Conservation (phyloP, 2,888 invertebrate species). For the Thecophora atra region DNA sequence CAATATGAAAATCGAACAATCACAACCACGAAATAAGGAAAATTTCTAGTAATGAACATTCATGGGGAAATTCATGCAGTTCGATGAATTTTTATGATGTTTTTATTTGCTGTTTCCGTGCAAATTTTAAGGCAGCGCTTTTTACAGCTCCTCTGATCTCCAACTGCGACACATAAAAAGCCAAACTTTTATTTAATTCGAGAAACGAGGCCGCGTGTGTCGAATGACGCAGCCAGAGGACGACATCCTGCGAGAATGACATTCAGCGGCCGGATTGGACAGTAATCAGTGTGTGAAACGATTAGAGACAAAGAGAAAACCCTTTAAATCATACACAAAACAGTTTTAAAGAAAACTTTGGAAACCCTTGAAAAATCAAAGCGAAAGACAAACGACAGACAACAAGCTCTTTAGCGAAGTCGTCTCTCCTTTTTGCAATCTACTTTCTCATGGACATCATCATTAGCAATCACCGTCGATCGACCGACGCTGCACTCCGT, state of each 20-base stretch:
- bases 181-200: constrained; percentile 5
- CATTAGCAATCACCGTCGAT: neutral
- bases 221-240: neutral
- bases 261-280: neutral
- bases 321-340: too few species aligned
- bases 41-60: neutral
- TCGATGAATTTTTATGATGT: constrained; percentile 1
- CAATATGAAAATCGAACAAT: neutral
- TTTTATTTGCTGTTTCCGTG: neutral
- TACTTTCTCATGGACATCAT: constrained; percentile 20
- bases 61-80: neutral
- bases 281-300: too few species aligned
- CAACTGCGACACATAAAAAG: neutral
- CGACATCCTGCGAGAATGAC: neutral
- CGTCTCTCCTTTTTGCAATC: neutral
- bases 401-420: too few species aligned
- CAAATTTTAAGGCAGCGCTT: neutral
- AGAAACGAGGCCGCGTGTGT: neutral
- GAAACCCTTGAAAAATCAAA: too few species aligned
- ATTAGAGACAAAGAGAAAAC: too few species aligned
- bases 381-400: too few species aligned
- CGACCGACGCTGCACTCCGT: neutral
- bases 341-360: too few species aligned
- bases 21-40: neutral
- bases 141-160: constrained; percentile 6